phyloP scores from a whole-genome alignment of 2,113 vertebrate species.

The Hippopotamus amphibius region DNA sequence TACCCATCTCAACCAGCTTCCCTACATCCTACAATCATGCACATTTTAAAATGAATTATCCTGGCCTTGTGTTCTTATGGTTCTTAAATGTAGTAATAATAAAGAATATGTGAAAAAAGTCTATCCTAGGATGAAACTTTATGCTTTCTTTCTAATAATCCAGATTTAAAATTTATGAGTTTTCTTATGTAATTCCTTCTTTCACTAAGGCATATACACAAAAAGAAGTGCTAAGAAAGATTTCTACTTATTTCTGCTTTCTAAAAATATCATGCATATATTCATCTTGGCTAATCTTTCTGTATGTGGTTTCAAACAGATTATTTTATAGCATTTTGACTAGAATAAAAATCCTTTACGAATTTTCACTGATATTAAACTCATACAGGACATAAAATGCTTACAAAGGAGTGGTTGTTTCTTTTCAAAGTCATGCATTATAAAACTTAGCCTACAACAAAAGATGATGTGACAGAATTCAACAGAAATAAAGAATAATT shows the following conservation, averaged over 20 bases:
- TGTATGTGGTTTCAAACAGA: conserved; percentile 73
- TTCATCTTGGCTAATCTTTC: conserved; percentile 82
- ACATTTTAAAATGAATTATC: conserved; percentile 55
- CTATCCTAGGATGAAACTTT: conserved; percentile 66
- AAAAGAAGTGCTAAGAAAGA: conserved; percentile 76
- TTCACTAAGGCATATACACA: conserved; percentile 68
- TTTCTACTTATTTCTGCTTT: conserved; percentile 78
- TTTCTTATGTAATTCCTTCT: conserved; percentile 78
- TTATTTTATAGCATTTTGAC: conserved; percentile 74
- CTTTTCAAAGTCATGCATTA: conserved; percentile 50
- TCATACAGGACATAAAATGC: neutral
- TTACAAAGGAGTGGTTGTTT: conserved; percentile 51
- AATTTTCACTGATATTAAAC: conserved; percentile 57
- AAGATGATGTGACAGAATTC: neutral
- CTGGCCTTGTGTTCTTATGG: neutral
- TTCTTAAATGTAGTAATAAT: conserved; percentile 67
- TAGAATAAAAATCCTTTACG: conserved; percentile 68
- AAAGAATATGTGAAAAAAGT: conserved; percentile 52
- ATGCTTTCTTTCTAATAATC: conserved; percentile 75
- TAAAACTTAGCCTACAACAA: conserved; percentile 56
- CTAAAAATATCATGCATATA: conserved; percentile 80
- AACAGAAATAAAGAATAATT: conserved; percentile 47
- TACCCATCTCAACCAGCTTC: neutral
- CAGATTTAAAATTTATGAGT: conserved; percentile 71
- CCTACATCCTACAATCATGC: neutral